These are phyloP conservation scores for Vidua macroura DNA, from an alignment of 2,113 vertebrate species.

Conservation along the genomic window DNA sequence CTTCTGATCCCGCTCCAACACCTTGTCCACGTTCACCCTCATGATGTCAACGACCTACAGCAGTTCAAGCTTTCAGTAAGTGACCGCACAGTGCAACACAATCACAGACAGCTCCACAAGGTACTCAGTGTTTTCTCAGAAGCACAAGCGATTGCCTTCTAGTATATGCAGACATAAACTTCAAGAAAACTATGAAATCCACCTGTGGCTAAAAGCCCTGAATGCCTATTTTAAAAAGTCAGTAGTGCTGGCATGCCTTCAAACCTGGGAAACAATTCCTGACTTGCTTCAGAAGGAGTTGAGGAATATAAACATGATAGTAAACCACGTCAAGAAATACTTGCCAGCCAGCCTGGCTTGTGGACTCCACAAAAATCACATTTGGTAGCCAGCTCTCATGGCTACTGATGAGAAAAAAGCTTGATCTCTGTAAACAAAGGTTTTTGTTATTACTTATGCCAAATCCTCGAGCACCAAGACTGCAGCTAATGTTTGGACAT, in stretches of 20 bases:
- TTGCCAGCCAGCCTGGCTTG: not conserved
- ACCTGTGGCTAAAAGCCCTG: not conserved
- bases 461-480: not conserved
- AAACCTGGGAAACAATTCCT: not conserved
- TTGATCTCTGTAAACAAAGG: not conserved
- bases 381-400: not conserved
- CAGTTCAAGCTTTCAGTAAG: not conserved
- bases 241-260: not conserved
- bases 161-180: not conserved
- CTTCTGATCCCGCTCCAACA: conserved; percentile 92
- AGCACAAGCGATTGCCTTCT: not conserved
- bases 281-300: not conserved
- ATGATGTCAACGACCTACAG: conserved; percentile 94
- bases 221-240: not conserved
- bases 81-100: not conserved
- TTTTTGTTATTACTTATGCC: not conserved
- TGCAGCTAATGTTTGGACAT: not conserved
- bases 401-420: not conserved
- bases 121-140: not conserved
- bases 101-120: not conserved
- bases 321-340: not conserved
- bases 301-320: not conserved
- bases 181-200: not conserved
- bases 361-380: not conserved
- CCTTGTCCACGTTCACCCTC: conserved; percentile 96